Evolutionary conservation across 2,113 vertebrate genomes (phyloP).

Genomic region (Callaeas wilsoni): DNA sequence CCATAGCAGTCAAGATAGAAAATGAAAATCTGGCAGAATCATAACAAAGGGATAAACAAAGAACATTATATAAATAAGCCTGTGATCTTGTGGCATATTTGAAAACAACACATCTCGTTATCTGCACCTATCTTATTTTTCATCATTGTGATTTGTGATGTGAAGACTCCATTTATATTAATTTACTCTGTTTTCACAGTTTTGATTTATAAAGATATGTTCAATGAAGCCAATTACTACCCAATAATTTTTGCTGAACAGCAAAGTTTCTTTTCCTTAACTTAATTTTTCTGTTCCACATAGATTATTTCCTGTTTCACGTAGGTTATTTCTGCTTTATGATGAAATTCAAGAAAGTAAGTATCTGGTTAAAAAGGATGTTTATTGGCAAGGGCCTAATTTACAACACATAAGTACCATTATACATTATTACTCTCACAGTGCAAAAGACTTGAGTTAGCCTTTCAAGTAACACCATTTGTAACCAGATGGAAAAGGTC

Average conservation of each 20-base stretch:
- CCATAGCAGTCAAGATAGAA: not conserved
- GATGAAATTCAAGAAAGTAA: conserved; percentile 65
- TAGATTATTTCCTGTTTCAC: conserved; percentile 42
- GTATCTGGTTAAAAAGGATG: conserved; percentile 56
- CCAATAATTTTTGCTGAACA: conserved; percentile 52
- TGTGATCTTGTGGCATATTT: not conserved
- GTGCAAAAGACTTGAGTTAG: conserved; percentile 67
- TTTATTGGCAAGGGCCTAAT: conserved; percentile 61
- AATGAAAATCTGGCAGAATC: not conserved
- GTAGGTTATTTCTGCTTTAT: conserved; percentile 66
- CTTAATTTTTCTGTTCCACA: conserved; percentile 56
- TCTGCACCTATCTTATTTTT: not conserved
- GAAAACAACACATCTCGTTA: not conserved
- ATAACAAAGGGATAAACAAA: not conserved
- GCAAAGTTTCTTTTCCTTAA: conserved; percentile 51
- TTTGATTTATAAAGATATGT: conserved; percentile 43
- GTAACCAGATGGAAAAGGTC: conserved; percentile 46
- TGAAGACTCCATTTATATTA: not conserved
- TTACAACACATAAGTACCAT: conserved; percentile 67
- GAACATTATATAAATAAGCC: not conserved
- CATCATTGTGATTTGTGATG: not conserved
- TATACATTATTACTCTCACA: conserved; percentile 70
- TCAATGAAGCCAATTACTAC: conserved; percentile 46
- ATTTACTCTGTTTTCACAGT: not conserved
- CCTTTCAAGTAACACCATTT: conserved; percentile 71